Conservation (phyloP, 2,797 vertebrate genomes). For the Sorex maritimensis region DNA sequence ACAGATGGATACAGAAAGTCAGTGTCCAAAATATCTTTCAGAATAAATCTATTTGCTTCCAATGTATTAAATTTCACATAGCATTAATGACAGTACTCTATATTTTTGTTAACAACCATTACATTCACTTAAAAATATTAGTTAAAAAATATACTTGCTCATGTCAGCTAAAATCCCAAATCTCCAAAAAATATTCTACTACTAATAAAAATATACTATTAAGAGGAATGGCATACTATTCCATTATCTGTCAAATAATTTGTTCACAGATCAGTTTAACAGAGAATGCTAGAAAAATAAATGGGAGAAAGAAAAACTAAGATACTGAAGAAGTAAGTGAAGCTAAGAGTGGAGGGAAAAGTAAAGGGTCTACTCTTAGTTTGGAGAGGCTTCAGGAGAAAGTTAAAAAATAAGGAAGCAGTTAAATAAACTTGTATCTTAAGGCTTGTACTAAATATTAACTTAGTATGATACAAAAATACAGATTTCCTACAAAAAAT, state of each 20-base stretch:
- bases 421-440: conserved; percentile 17
- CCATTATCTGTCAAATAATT: conserved; percentile 27
- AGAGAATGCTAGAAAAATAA: conserved; percentile 23
- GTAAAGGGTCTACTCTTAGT: not conserved
- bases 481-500: too few relatives aligned
- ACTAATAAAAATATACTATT: conserved; percentile 23
- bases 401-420: not conserved
- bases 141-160: conserved; percentile 53
- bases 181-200: not conserved
- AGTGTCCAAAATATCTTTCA: conserved; percentile 34
- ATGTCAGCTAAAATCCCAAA: not conserved
- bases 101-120: conserved; percentile 28
- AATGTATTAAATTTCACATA: conserved; percentile 59
- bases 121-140: conserved; percentile 66
- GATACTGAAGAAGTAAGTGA: not conserved
- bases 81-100: not conserved
- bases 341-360: not conserved
- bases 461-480: not conserved
- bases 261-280: not conserved
- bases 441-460: not conserved
- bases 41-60: conserved; percentile 48
- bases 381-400: not conserved
- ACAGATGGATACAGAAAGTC: not conserved
- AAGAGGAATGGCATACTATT: not conserved
- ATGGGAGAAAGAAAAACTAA: not conserved